These are phyloP conservation scores for Amphibalanus amphitrite DNA, from an alignment of 1,140 invertebrate genomes.

Conservation along the genomic window DNA sequence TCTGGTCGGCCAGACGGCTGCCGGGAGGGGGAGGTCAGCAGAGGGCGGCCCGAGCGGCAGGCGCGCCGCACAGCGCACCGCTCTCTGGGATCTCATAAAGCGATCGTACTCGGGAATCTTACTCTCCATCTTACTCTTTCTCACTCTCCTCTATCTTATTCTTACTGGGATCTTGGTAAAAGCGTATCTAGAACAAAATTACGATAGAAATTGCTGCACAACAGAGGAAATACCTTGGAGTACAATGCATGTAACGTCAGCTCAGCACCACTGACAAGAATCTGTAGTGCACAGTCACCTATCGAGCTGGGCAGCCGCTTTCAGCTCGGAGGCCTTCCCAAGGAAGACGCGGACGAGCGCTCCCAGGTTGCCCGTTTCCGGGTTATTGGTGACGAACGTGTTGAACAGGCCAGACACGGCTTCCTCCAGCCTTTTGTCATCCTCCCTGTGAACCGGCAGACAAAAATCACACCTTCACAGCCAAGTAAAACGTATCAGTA, in stretches of 20 bases:
- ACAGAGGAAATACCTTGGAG: neutral
- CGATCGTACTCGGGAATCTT: too few species aligned
- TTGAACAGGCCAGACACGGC: conserved; percentile 22
- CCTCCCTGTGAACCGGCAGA: conserved; percentile 46
- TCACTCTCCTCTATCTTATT: too few species aligned
- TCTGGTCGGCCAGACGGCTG: too few species aligned
- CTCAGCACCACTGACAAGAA: conserved; percentile 16
- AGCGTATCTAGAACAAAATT: conserved; percentile 7
- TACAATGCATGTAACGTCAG: too few species aligned
- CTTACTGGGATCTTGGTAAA: conserved; percentile 1
- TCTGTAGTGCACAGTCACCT: conserved; percentile 22
- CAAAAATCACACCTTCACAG: conserved; percentile 27
- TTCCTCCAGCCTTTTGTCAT: conserved; percentile 25
- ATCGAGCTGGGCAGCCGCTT: conserved; percentile 30
- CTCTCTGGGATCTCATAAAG: too few species aligned
- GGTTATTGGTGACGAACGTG: conserved; percentile 30
- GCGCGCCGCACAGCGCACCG: conserved; percentile 4
- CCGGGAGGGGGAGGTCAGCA: too few species aligned
- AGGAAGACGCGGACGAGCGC: conserved; percentile 32
- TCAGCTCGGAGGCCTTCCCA: conserved; percentile 27
- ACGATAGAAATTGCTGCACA: neutral
- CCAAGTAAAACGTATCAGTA: too few species aligned
- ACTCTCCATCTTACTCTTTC: too few species aligned
- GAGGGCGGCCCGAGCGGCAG: neutral
- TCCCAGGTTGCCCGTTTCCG: conserved; percentile 32